phyloP scores from a whole-genome alignment of 2,797 vertebrate species.

The Cheirogaleus major region DNA sequence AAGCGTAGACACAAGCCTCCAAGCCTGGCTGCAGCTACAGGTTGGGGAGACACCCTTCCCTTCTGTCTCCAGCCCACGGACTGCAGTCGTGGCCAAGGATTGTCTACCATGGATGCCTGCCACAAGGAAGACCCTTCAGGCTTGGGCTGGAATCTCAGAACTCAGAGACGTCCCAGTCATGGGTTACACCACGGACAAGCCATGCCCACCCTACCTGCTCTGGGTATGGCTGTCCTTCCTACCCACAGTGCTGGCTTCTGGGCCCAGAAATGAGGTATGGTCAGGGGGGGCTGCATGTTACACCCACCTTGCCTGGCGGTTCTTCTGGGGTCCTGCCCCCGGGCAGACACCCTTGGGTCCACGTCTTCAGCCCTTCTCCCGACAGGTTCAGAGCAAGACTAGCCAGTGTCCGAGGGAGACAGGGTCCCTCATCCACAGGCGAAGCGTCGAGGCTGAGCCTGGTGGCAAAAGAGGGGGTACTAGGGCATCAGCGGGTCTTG shows the following conservation, averaged over 20 bases:
- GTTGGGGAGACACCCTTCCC: accelerated
- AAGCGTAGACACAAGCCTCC: accelerated
- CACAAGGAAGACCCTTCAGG: no score
- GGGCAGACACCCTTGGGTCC: constrained; percentile 73
- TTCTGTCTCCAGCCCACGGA: accelerated
- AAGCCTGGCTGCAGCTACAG: background rate
- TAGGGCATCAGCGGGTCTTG: accelerated
- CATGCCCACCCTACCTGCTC: background rate
- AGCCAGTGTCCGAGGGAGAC: constrained; percentile 67
- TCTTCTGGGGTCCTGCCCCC: background rate
- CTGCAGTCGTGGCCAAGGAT: no score
- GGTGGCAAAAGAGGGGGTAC: background rate
- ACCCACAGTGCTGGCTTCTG: background rate
- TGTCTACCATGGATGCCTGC: background rate
- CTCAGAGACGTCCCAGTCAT: accelerated
- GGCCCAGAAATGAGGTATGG: background rate
- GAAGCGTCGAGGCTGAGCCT: constrained; percentile 92
- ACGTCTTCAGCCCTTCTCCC: constrained; percentile 54
- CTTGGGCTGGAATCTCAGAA: background rate
- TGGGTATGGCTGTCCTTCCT: background rate
- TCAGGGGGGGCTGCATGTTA: accelerated
- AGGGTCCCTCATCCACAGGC: constrained; percentile 85
- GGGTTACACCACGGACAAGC: accelerated
- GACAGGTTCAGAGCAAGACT: constrained; percentile 70
- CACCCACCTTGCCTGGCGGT: constrained; percentile 27